Conservation (phyloP, 2,797 vertebrate genomes). For the Lithobates pipiens region DNA sequence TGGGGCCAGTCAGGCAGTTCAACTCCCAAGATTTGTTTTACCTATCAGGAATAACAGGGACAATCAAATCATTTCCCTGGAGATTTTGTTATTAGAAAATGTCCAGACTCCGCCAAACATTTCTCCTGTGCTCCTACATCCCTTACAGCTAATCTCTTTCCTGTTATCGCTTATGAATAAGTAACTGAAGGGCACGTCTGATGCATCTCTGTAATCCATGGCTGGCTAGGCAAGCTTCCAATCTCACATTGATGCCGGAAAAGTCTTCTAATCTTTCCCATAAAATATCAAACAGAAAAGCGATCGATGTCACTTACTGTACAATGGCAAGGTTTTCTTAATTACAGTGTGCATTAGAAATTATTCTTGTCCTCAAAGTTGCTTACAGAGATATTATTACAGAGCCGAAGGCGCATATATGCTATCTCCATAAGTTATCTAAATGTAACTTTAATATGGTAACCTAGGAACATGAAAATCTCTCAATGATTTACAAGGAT, state of each 20-base stretch:
- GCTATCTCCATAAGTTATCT: background rate
- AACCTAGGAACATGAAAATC: background rate
- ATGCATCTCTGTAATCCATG: conserved; percentile 15
- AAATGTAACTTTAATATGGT: background rate
- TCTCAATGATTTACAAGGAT: background rate
- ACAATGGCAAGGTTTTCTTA: conserved; percentile 39
- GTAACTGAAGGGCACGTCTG: conserved; percentile 30
- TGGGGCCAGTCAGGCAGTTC: background rate
- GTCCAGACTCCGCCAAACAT: background rate
- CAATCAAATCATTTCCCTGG: background rate
- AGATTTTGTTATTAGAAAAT: background rate
- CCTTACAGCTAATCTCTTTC: conserved; percentile 1
- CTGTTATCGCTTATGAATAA: conserved; percentile 32
- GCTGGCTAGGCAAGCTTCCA: conserved; percentile 23
- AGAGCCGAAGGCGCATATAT: background rate
- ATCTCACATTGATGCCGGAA: conserved; percentile 43
- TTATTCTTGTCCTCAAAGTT: background rate
- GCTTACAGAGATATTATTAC: conserved; percentile 28
- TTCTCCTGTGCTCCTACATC: background rate
- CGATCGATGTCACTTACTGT: conserved; percentile 54
- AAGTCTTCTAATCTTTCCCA: conserved; percentile 48
- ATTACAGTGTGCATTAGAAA: conserved; percentile 39
- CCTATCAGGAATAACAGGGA: background rate
- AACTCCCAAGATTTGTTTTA: background rate
- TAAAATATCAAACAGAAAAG: conserved; percentile 40